Evolutionary conservation across 2,797 vertebrate genomes (phyloP).

Genomic region (Varecia variegata): DNA sequence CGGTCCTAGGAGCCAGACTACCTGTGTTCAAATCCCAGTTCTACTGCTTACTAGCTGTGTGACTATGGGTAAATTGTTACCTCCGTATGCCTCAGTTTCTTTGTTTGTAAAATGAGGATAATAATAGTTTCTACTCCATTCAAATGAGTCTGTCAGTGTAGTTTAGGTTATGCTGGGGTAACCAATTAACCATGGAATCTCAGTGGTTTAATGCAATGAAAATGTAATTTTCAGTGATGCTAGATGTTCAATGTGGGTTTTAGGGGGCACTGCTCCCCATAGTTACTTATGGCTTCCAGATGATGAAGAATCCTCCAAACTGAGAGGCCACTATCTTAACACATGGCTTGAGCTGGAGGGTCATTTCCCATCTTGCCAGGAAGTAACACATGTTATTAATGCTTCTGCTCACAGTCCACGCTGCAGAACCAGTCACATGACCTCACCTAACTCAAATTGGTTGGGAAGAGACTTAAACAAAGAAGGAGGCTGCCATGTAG

Average conservation of each 20-base stretch:
- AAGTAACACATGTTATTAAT: background rate
- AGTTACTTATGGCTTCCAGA: background rate
- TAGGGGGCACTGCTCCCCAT: background rate
- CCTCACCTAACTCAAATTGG: background rate
- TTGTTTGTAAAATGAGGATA: background rate
- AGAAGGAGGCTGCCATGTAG: background rate
- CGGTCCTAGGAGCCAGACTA: background rate
- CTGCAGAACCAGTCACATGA: background rate
- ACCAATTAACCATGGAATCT: background rate
- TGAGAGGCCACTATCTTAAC: background rate
- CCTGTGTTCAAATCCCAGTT: background rate
- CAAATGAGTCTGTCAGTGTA: background rate
- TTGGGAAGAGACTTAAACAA: background rate
- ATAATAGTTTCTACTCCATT: background rate
- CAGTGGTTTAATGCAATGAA: background rate
- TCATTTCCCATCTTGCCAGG: background rate
- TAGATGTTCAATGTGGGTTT: background rate
- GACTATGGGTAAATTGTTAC: background rate
- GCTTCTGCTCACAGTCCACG: background rate
- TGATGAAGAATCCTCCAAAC: background rate
- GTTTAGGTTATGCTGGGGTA: background rate
- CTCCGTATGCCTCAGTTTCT: background rate
- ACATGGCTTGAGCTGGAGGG: background rate
- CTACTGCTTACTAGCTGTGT: background rate
- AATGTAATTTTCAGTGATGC: background rate